phyloP scores from a whole-genome alignment of 2,113 vertebrate genomes.

The Mesitornis unicolor region DNA sequence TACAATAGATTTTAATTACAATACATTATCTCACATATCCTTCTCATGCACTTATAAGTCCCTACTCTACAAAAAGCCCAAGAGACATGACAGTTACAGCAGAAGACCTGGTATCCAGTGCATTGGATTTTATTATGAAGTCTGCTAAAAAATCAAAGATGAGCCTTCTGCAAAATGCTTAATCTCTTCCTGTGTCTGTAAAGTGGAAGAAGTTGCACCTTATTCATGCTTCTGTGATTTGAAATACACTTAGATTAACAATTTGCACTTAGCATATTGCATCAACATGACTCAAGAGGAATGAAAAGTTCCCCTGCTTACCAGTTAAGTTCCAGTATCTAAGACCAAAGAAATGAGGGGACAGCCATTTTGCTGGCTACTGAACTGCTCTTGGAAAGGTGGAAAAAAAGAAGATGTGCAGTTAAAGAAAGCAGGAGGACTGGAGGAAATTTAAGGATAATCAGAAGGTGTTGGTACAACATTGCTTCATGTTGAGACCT shows the following conservation, averaged over 20 bases:
- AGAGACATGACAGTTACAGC: background rate
- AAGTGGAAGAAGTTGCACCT: background rate
- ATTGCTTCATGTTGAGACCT: background rate
- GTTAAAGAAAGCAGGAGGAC: background rate
- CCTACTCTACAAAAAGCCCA: background rate
- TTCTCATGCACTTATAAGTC: background rate
- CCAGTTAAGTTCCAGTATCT: background rate
- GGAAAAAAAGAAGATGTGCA: background rate
- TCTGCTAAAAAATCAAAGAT: background rate
- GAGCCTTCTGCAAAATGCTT: background rate
- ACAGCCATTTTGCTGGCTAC: background rate
- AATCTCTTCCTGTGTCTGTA: background rate
- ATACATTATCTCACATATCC: background rate
- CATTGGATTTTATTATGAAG: background rate
- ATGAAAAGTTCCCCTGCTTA: background rate
- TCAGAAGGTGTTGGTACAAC: background rate
- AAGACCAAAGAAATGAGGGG: background rate
- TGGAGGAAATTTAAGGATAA: background rate
- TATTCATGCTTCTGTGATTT: background rate
- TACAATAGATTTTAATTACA: background rate
- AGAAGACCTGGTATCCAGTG: background rate
- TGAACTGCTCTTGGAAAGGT: background rate
- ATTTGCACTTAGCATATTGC: background rate
- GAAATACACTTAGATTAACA: background rate
- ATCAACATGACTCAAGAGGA: background rate